A percentile compares a stretch with the other conserved stretches of the same genome.
Conservation (phyloP, 2,797 vertebrate species). For the Gambusia yucatana region DNA sequence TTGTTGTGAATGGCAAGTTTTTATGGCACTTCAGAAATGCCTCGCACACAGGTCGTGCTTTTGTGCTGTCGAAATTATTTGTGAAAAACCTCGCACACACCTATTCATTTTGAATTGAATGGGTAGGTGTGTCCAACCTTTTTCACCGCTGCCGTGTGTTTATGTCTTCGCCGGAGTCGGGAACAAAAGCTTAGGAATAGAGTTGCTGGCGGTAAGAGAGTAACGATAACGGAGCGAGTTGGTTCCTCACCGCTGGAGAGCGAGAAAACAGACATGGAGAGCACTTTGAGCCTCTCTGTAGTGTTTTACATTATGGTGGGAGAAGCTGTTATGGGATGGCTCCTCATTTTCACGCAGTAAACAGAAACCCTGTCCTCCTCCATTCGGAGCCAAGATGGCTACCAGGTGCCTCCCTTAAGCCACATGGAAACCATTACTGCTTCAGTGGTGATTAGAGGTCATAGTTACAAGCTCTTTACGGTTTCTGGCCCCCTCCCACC, state of each 20-base stretch:
- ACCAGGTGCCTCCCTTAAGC: slow-evolving; percentile 71
- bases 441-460: slow-evolving; percentile 78
- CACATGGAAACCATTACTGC: slow-evolving; percentile 82
- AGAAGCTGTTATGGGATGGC: slow-evolving; percentile 38
- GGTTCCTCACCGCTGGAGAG: neutral
- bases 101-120: neutral
- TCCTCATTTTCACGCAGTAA: slow-evolving; percentile 62
- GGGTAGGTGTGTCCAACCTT: neutral
- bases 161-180: neutral
- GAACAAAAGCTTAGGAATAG: neutral
- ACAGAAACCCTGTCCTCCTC: slow-evolving; percentile 48
- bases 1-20: slow-evolving; percentile 10
- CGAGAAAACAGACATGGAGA: neutral
- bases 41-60: slow-evolving; percentile 15
- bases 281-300: slow-evolving; percentile 3
- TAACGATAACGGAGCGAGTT: neutral
- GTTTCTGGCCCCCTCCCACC: slow-evolving; percentile 44
- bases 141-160: neutral
- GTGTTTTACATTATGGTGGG: slow-evolving; percentile 21
- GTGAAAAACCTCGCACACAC: neutral
- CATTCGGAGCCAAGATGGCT: slow-evolving; percentile 70
- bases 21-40: slow-evolving; percentile 19
- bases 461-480: slow-evolving; percentile 77
- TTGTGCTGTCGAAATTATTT: slow-evolving; percentile 14
- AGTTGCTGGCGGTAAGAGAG: neutral